Evolutionary conservation across 2,888 invertebrate species (phyloP).

Genomic region (Sepioteuthis lessoniana): DNA sequence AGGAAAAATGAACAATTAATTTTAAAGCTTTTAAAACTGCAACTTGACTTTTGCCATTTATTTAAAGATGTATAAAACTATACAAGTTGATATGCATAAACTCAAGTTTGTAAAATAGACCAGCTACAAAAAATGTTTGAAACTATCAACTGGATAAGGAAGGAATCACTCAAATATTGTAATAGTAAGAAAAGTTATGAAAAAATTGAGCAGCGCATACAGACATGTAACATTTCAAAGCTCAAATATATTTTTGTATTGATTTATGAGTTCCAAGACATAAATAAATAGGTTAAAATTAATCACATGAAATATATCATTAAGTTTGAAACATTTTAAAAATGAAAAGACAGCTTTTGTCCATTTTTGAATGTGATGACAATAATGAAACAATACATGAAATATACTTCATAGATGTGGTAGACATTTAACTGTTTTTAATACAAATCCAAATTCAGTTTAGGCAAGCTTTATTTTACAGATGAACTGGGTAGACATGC

Average conservation of each 20-base stretch:
- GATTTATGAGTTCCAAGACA: background rate
- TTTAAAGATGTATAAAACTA: background rate
- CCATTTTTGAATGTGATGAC: conserved; percentile 33
- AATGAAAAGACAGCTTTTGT: background rate
- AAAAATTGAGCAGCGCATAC: conserved; percentile 5
- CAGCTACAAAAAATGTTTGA: background rate
- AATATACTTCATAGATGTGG: conserved; percentile 14
- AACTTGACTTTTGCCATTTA: background rate
- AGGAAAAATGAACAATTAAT: background rate
- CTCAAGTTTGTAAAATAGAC: background rate
- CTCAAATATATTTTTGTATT: conserved; percentile 25
- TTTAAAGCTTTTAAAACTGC: background rate
- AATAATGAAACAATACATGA: conserved; percentile 16
- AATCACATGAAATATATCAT: conserved; percentile 14
- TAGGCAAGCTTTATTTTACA: background rate
- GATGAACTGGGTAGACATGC: background rate
- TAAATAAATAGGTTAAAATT: background rate
- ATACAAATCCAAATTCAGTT: conserved; percentile 33
- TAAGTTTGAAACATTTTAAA: conserved; percentile 33
- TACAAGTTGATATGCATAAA: background rate
- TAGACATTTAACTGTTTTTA: conserved; percentile 10
- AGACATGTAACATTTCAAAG: conserved; percentile 33
- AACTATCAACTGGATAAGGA: background rate
- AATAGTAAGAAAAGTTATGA: background rate
- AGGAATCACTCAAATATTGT: background rate